phyloP scores from a whole-genome alignment of 2,797 vertebrate genomes.

The Sebastes baramenuke region DNA sequence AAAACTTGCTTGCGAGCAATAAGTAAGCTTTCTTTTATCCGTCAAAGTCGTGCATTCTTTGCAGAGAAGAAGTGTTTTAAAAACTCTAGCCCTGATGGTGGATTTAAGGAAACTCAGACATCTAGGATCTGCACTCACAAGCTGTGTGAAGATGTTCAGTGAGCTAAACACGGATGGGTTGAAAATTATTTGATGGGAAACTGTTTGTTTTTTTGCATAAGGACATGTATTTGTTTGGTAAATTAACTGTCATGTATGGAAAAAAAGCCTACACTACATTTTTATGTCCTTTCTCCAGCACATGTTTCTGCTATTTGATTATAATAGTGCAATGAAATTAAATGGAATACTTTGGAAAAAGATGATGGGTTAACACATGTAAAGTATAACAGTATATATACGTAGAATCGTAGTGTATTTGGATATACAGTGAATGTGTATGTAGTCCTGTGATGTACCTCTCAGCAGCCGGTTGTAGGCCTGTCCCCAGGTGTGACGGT shows the following conservation, averaged over 20 bases:
- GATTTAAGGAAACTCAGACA: background rate
- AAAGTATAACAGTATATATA: background rate
- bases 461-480: constrained; percentile 83
- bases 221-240: background rate
- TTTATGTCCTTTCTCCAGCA: background rate
- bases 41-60: background rate
- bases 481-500: constrained; percentile 87
- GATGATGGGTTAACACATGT: background rate
- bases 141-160: background rate
- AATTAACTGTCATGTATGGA: background rate
- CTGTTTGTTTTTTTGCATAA: background rate
- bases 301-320: background rate
- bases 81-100: background rate
- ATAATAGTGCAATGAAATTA: background rate
- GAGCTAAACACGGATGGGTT: background rate
- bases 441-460: constrained; percentile 43
- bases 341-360: too few relatives aligned
- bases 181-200: background rate
- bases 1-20: background rate
- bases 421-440: background rate
- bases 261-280: too few relatives aligned
- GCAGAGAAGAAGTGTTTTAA: background rate
- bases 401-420: background rate
- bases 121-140: background rate
- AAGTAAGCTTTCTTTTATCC: background rate